Evolutionary conservation across 2,113 vertebrate species (phyloP).

Genomic region (Mustelus asterias): DNA sequence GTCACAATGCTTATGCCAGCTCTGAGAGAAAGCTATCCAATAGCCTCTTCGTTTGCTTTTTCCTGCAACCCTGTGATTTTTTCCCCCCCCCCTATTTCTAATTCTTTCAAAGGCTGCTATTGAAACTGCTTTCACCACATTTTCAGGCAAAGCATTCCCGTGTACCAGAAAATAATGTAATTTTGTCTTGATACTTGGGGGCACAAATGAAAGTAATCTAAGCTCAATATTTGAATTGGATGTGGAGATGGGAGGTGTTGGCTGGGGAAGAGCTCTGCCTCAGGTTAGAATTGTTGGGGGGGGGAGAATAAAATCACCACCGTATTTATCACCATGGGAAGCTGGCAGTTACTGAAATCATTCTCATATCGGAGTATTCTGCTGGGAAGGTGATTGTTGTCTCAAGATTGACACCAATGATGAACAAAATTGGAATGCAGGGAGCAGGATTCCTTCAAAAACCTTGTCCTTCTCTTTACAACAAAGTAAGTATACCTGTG

Average conservation of each 20-base stretch:
- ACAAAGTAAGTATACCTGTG: background rate
- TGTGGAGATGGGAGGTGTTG: background rate
- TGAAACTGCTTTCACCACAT: background rate
- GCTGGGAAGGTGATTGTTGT: background rate
- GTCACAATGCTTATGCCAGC: background rate
- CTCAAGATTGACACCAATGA: background rate
- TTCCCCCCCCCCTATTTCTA: no score
- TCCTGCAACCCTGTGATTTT: background rate
- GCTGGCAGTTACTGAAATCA: no score
- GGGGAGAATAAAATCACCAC: background rate
- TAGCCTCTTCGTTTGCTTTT: background rate
- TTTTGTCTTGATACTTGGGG: background rate
- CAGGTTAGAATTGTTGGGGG: background rate
- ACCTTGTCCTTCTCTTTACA: background rate
- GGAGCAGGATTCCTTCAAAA: background rate
- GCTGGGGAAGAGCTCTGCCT: background rate
- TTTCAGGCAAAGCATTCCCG: background rate
- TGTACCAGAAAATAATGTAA: background rate
- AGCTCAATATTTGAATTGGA: background rate
- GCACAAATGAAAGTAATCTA: background rate
- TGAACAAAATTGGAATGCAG: background rate
- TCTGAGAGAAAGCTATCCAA: background rate
- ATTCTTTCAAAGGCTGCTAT: background rate
- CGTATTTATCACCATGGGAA: background rate
- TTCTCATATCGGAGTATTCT: background rate